A percentile compares a stretch with the other conserved stretches of the same genome.
Evolutionary conservation across 2,888 invertebrate genomes (phyloP).

Genomic region (Dynastes grantii): DNA sequence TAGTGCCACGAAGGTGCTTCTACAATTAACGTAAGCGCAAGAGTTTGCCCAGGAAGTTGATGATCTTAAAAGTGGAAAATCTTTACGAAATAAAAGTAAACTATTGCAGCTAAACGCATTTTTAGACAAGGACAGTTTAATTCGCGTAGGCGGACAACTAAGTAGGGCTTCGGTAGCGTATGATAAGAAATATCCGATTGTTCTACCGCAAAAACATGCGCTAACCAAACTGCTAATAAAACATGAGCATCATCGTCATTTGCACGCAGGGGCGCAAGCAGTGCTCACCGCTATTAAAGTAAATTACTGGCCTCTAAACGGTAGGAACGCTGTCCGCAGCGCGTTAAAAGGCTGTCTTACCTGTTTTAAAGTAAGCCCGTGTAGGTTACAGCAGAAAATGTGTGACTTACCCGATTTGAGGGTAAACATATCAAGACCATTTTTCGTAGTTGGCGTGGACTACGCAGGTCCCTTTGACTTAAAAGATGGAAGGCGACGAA

Average conservation of each 20-base stretch:
- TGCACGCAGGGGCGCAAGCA: conserved; percentile 5
- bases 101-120: too few relatives aligned
- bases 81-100: conserved; percentile 27
- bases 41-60: too few relatives aligned
- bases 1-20: too few relatives aligned
- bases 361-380: conserved; percentile 14
- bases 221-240: conserved; percentile 53
- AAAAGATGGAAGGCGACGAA: conserved; percentile 26
- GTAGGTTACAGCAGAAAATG: conserved; percentile 26
- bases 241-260: conserved; percentile 4
- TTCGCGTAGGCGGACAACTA: too few relatives aligned
- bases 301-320: conserved; percentile 43
- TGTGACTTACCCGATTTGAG: conserved; percentile 42
- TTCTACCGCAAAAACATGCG: conserved; percentile 26
- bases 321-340: conserved; percentile 37
- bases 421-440: conserved; percentile 50
- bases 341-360: conserved; percentile 50
- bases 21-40: too few relatives aligned
- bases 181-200: too few relatives aligned
- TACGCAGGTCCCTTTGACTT: conserved; percentile 53
- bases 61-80: too few relatives aligned
- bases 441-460: conserved; percentile 56
- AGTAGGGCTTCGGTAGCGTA: too few relatives aligned
- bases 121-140: conserved; percentile 49
- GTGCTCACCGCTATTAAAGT: too few relatives aligned